A percentile compares a stretch with the other conserved stretches of the same genome.
These are phyloP conservation scores for Drosophila koepferae DNA, from an alignment of 2,888 invertebrate species.

Conservation along the genomic window DNA sequence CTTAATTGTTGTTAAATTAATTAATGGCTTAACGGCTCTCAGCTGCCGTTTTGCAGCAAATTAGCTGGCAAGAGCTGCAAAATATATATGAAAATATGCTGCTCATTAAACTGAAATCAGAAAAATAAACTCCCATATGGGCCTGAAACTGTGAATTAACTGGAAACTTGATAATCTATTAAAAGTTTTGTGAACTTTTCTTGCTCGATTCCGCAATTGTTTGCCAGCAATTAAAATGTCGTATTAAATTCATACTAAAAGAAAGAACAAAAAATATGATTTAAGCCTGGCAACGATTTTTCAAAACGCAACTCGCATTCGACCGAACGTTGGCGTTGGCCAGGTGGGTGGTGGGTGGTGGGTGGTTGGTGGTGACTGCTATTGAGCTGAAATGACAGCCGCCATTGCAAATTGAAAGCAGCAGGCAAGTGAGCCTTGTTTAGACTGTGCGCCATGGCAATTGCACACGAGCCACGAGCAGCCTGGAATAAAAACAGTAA, in stretches of 20 bases:
- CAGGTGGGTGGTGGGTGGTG: neutral
- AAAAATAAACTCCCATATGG: neutral
- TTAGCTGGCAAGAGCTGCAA: slow-evolving; percentile 1
- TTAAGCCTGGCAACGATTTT: slow-evolving; percentile 38
- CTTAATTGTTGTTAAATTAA: slow-evolving; percentile 57
- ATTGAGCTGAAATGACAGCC: slow-evolving; percentile 79
- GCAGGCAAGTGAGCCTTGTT: slow-evolving; percentile 79
- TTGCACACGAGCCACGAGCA: slow-evolving; percentile 63
- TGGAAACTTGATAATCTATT: slow-evolving; percentile 8
- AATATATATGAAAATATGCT: neutral
- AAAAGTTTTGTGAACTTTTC: neutral
- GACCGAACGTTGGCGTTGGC: neutral
- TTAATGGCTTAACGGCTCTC: slow-evolving; percentile 34
- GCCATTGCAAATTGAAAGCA: slow-evolving; percentile 79
- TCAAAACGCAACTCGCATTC: neutral
- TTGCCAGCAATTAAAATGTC: slow-evolving; percentile 2
- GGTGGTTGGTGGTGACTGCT: slow-evolving; percentile 36
- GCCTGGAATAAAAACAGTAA: slow-evolving; percentile 58
- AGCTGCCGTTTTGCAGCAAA: slow-evolving; percentile 7
- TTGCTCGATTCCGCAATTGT: neutral
- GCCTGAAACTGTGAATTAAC: neutral
- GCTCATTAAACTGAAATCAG: neutral
- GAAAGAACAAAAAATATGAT: neutral
- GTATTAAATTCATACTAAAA: neutral
- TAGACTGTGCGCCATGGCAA: slow-evolving; percentile 78